Percentiles rank a stretch among this genome's conserved stretches.
Evolutionary conservation across 2,888 invertebrate genomes (phyloP).

Genomic region (Caenorhabditis parvicauda): DNA sequence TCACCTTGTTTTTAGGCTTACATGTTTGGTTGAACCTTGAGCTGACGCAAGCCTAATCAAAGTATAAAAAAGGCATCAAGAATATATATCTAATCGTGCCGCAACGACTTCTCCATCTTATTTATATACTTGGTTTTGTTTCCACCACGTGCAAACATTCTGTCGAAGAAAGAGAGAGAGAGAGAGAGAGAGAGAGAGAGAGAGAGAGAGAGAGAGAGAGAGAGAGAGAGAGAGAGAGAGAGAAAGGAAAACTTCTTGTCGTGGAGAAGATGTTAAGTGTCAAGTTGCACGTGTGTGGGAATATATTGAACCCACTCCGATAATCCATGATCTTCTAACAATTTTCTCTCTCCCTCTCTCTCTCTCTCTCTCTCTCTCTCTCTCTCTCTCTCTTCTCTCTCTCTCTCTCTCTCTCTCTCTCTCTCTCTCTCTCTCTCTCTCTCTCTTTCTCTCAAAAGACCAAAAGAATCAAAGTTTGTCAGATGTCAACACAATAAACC

Average conservation of each 20-base stretch:
- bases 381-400: conserved; percentile 5
- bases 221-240: conserved; percentile 1
- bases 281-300: conserved; percentile 1
- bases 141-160: background rate
- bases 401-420: conserved; percentile 1
- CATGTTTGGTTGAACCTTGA: too few species aligned
- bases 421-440: conserved; percentile 4
- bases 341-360: background rate
- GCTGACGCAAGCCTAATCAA: too few species aligned
- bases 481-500: too few species aligned
- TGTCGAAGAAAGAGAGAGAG: background rate
- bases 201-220: background rate
- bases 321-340: background rate
- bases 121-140: background rate
- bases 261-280: background rate
- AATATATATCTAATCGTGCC: too few species aligned
- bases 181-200: background rate
- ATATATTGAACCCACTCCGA: conserved; percentile 5
- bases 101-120: too few species aligned
- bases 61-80: too few species aligned
- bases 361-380: conserved; percentile 5
- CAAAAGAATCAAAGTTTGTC: conserved; percentile 11
- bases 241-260: background rate
- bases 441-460: conserved; percentile 3
- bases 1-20: too few species aligned